Evolutionary conservation across 2,888 invertebrate genomes (phyloP).

Genomic region (Monopis laevigella): DNA sequence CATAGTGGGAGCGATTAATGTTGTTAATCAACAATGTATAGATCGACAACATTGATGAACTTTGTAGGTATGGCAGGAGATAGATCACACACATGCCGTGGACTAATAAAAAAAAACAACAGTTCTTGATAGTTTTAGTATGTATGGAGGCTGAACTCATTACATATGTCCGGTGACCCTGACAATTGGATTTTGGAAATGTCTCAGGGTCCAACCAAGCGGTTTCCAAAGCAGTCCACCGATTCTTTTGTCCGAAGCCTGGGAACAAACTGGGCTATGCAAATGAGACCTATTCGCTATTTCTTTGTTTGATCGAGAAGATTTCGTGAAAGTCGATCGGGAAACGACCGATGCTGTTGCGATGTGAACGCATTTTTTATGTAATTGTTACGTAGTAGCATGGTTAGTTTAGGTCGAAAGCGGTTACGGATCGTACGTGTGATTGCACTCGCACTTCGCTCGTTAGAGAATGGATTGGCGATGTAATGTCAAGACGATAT

Average conservation of each 20-base stretch:
- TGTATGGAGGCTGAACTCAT: constrained; percentile 6
- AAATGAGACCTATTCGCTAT: constrained; percentile 61
- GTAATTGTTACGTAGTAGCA: constrained; percentile 66
- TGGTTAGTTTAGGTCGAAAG: too few relatives aligned
- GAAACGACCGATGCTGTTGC: constrained; percentile 34
- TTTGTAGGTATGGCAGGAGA: too few relatives aligned
- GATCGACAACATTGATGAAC: too few relatives aligned
- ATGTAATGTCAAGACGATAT: too few relatives aligned
- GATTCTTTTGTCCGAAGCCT: constrained; percentile 61
- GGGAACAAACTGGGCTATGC: constrained; percentile 49
- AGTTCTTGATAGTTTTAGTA: too few relatives aligned
- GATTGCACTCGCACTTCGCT: too few relatives aligned
- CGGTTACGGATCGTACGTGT: too few relatives aligned
- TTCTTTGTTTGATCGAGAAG: constrained; percentile 54
- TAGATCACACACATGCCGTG: too few relatives aligned
- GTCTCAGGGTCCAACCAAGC: neutral
- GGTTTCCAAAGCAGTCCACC: constrained; percentile 3
- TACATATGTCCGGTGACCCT: constrained; percentile 27
- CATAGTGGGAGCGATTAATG: too few relatives aligned
- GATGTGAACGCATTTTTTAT: constrained; percentile 66
- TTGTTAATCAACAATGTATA: too few relatives aligned
- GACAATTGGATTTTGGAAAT: constrained; percentile 51
- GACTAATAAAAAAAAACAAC: too few relatives aligned
- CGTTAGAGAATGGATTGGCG: too few relatives aligned
- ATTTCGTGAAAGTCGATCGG: constrained; percentile 66